Base-by-base conservation (phyloP, 53 echinoderm and acorn worm species). In the Holothuria leucospilota region DNA sequence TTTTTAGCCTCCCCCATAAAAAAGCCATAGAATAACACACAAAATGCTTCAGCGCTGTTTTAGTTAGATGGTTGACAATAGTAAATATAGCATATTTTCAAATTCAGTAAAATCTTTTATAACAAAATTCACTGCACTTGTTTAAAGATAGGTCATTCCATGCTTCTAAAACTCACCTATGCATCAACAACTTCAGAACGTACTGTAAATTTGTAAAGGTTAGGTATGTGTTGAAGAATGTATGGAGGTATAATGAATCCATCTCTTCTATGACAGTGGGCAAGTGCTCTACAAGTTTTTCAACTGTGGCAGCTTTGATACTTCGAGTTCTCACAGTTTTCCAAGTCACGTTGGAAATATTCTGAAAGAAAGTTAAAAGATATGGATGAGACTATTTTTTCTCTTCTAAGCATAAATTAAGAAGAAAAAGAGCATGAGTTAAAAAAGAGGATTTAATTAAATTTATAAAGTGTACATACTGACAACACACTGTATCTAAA, bases 141-240 rank as follows among this genome's bases (percentile, higher is more conserved):
- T 20, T 20, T 15, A 67, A 67, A 27, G 15, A 10, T 39, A 38
- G 1, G 15, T 56, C 56, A 56, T 56, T 46, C 46, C 11, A 11
- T 46, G 38, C 2, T 27, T 11, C 10, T 39, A 3, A 63, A 82
- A 46, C 86, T 81, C 62, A 95, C 93, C 93, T 94, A 51, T 86
- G 69, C 28, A 96, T 69, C 20, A 96, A 75, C 46, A 94, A 91
- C 29, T 85, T 62, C 11, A 97, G 87, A 29, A 95, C 95, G 71
- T 97, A 84, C 79, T 80, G 89, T 62, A 92, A 86, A 29, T 82
- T 95, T 18, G 90, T 95, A 78, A 95, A 99, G 15, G 99, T 95
- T 81, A 91, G 91, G 67, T 99, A 99, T 0, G 99, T 99, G 53
- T 87, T 90, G 88, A 99, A 92, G 87, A 99, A 99, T 61, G 95